Conservation (phyloP, 1,140 invertebrate species). For the Wasmannia auropunctata region DNA sequence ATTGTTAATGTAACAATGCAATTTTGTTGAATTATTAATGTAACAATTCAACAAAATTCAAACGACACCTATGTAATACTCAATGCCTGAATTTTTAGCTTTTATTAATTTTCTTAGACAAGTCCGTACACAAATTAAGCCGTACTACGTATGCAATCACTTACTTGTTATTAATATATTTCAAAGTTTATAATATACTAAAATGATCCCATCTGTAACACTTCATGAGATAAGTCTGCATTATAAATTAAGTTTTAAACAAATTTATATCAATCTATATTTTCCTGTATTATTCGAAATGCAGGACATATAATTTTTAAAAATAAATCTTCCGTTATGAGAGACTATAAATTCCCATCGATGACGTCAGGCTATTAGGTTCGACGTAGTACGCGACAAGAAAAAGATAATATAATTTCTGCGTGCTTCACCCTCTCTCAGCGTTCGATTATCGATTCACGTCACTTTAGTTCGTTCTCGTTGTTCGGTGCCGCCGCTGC, state of each 20-base stretch:
- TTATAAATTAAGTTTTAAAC: not conserved
- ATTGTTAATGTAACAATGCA: constrained; percentile 36
- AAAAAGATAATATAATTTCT: constrained; percentile 74
- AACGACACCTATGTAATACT: not conserved
- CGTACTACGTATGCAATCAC: not conserved
- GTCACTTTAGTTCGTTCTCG: constrained; percentile 67
- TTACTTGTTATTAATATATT: not conserved
- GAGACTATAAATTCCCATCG: constrained; percentile 71
- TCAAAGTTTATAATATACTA: not conserved
- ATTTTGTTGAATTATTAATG: constrained; percentile 30
- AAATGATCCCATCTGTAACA: not conserved
- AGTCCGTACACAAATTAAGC: not conserved
- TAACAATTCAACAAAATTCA: constrained; percentile 39
- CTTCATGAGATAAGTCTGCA: not conserved
- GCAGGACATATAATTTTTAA: constrained; percentile 26
- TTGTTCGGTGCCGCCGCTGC: constrained; percentile 47
- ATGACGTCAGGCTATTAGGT: constrained; percentile 71
- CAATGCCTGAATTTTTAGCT: not conserved
- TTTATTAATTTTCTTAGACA: not conserved
- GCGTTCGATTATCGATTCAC: constrained; percentile 72
- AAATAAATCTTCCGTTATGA: constrained; percentile 50
- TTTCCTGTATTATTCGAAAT: constrained; percentile 15
- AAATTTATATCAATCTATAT: not conserved
- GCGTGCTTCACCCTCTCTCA: constrained; percentile 67
- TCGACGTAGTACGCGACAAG: constrained; percentile 72